These are phyloP conservation scores for Patella pellucida DNA, from an alignment of 2,888 invertebrate genomes.

Conservation along the genomic window DNA sequence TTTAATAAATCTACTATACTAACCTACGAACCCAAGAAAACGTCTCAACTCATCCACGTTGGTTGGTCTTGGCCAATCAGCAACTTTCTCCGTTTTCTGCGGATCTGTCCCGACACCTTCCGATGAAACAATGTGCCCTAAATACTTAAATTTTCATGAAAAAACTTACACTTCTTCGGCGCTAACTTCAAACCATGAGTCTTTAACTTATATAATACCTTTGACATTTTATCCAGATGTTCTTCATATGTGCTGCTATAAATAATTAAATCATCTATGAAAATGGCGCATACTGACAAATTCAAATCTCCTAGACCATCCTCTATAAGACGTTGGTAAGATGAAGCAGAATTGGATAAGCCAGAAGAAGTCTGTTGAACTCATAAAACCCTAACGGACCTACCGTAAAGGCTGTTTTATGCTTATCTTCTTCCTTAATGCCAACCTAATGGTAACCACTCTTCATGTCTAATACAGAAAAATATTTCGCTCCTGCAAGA, in stretches of 20 bases:
- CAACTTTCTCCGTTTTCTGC: slow-evolving; percentile 22
- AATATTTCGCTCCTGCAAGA: no score
- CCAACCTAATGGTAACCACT: no score
- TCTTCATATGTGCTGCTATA: slow-evolving; percentile 16
- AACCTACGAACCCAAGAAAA: slow-evolving; percentile 8
- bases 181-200: slow-evolving; percentile 18
- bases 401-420: slow-evolving; percentile 31
- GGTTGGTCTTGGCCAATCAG: slow-evolving; percentile 25
- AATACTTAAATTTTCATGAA: slow-evolving; percentile 11
- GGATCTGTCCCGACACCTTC: slow-evolving; percentile 28
- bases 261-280: no score
- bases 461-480: no score
- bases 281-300: no score
- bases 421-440: slow-evolving; percentile 17
- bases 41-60: slow-evolving; percentile 24
- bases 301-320: slow-evolving; percentile 11
- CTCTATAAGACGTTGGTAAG: neutral
- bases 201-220: slow-evolving; percentile 9
- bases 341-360: slow-evolving; percentile 11
- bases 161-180: neutral
- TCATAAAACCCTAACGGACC: slow-evolving; percentile 18
- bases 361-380: slow-evolving; percentile 30
- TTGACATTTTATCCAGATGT: slow-evolving; percentile 18
- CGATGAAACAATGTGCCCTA: slow-evolving; percentile 24
- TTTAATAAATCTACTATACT: slow-evolving; percentile 29